Percentiles rank a stretch among this genome's conserved stretches.
Conservation (phyloP, 2,888 invertebrate genomes). For the Pseudanteris insignis region DNA sequence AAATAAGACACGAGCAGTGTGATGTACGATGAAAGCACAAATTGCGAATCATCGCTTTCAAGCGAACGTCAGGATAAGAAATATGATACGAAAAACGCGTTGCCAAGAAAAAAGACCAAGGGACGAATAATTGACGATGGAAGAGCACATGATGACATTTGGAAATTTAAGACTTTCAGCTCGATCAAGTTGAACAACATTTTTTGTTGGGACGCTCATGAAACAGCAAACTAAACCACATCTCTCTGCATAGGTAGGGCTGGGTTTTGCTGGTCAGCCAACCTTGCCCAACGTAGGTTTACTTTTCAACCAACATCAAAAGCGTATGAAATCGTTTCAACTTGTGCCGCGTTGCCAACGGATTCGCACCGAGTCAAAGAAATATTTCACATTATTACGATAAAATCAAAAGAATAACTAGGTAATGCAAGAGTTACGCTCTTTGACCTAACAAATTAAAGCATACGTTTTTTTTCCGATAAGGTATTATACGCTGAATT, state of each 20-base stretch:
- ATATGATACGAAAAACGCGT: no score
- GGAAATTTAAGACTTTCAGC: conserved; percentile 35
- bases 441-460: no score
- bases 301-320: conserved; percentile 61
- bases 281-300: conserved; percentile 57
- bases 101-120: no score
- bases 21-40: background rate
- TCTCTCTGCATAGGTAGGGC: conserved; percentile 43
- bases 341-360: conserved; percentile 16
- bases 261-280: conserved; percentile 54
- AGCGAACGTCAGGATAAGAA: no score
- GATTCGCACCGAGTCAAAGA: conserved; percentile 15
- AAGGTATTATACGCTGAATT: no score
- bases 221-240: conserved; percentile 55
- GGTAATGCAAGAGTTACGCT: no score
- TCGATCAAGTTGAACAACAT: conserved; percentile 63
- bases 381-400: no score
- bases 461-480: no score
- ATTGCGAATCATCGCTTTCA: conserved; percentile 1
- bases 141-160: background rate
- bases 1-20: conserved; percentile 11
- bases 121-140: no score
- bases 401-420: no score
- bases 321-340: conserved; percentile 58
- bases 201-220: conserved; percentile 59